phyloP scores from a whole-genome alignment of 1,140 invertebrate species.

The Coenobita brevimanus region DNA sequence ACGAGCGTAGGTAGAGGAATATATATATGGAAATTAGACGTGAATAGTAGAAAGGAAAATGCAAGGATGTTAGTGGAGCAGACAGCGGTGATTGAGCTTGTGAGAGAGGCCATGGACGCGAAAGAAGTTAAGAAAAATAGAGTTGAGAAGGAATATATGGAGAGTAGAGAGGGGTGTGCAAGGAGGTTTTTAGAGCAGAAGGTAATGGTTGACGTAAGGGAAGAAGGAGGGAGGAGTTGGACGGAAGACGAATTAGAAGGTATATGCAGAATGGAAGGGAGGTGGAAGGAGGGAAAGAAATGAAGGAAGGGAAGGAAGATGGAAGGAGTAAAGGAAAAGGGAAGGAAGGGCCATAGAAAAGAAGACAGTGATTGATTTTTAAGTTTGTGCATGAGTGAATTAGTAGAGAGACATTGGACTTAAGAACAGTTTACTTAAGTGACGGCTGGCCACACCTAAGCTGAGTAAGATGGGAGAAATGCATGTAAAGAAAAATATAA shows the following conservation, averaged over 20 bases:
- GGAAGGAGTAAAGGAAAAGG: background rate
- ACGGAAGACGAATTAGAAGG: background rate
- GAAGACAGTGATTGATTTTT: too few species aligned
- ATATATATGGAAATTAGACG: too few species aligned
- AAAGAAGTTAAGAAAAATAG: conserved; percentile 10
- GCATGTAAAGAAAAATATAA: background rate
- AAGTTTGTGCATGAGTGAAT: too few species aligned
- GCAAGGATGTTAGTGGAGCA: too few species aligned
- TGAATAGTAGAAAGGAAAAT: too few species aligned
- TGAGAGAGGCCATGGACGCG: conserved; percentile 9
- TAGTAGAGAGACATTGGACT: too few species aligned
- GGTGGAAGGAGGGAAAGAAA: background rate
- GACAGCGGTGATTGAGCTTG: too few species aligned
- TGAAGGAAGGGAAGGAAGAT: background rate
- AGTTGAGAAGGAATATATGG: background rate
- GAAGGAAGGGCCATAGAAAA: background rate
- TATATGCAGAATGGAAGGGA: too few species aligned
- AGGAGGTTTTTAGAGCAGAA: background rate
- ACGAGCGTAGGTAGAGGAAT: too few species aligned
- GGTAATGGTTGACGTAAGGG: background rate
- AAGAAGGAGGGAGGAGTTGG: background rate
- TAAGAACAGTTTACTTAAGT: too few species aligned
- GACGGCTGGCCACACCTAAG: too few species aligned
- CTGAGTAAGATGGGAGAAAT: background rate
- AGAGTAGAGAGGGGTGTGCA: background rate